Evolutionary conservation across 2,888 invertebrate species (phyloP), one percentile per base, ranked within the genome.

Genomic region (Ditylenchus weischeri): DNA sequence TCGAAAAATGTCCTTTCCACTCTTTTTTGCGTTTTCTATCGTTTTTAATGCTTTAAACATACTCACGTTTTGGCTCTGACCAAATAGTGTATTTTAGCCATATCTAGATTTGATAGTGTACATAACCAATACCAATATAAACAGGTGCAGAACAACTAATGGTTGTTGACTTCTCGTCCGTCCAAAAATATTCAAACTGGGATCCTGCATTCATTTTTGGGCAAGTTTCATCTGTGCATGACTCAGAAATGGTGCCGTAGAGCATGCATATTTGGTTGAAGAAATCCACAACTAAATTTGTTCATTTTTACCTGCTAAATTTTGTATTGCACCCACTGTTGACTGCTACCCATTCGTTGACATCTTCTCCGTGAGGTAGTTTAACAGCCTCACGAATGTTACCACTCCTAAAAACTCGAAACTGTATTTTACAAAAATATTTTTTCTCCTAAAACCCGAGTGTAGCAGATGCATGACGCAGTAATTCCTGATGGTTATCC

Each of bases 201-300:
- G 95, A 94, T 57, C 96, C 96, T 18, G 96, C 96, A 13, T 93
- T 94, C 96, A 99, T 80, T 57, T 68, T 66, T 0, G 80, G 79
- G 62, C 80, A 80, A 91, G 90, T 85, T 93, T 93, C 92, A 84
- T 94, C 93, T 5, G 94, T 93, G 85, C 98, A 98, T 86, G 94
- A 95, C 86, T 98, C 98, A n/a, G 95, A 95, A 82, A 98, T 93
- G 43, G 96, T 98, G 63, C 98, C 98, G 83, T 96, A 98, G 74
- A 98, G 87, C 96, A 98, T 98, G 86, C 95, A 95, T 84, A 98
- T 96, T 88, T 99, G 98, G 86, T 98, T 98, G 87, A 96, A 98
- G 86, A 98, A 98, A 86, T 98, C 98, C 73, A 98, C 95, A 82
- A 95, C 95, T 95, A 86, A 54, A 72, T 23, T 29, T 5, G 18